Conservation (phyloP, 2,888 invertebrate genomes). For the Standfussiana lucernea region DNA sequence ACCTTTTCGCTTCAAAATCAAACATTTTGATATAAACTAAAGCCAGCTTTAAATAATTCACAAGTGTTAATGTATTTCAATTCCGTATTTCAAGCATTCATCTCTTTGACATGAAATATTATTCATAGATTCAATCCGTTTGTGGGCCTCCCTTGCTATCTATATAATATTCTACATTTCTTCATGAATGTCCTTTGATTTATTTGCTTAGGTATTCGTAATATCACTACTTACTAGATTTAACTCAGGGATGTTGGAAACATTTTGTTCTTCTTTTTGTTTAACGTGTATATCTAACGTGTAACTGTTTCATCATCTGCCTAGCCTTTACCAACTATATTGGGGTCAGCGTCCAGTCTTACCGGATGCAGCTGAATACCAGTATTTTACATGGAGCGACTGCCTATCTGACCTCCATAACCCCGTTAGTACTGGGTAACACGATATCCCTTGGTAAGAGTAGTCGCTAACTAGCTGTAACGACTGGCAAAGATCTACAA, state of each 20-base stretch:
- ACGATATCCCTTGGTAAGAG: no score
- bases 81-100: slow-evolving; percentile 48
- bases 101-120: slow-evolving; percentile 64
- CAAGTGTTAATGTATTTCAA: slow-evolving; percentile 63
- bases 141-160: slow-evolving; percentile 43
- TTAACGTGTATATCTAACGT: background rate
- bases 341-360: no score
- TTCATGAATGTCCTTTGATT: slow-evolving; percentile 19
- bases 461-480: no score
- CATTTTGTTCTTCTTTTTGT: background rate
- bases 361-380: no score
- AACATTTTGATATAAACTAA: slow-evolving; percentile 26
- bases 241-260: background rate
- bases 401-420: no score
- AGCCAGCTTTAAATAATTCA: slow-evolving; percentile 59
- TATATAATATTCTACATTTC: slow-evolving; percentile 33
- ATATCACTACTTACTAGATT: background rate
- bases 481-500: no score
- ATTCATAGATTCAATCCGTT: slow-evolving; percentile 64
- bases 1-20: slow-evolving; percentile 6
- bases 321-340: no score
- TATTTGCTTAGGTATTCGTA: slow-evolving; percentile 13
- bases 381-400: no score
- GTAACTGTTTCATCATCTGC: no score
- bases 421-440: no score